Conservation (phyloP, 2,888 invertebrate species). For the Pandemis heparana region DNA sequence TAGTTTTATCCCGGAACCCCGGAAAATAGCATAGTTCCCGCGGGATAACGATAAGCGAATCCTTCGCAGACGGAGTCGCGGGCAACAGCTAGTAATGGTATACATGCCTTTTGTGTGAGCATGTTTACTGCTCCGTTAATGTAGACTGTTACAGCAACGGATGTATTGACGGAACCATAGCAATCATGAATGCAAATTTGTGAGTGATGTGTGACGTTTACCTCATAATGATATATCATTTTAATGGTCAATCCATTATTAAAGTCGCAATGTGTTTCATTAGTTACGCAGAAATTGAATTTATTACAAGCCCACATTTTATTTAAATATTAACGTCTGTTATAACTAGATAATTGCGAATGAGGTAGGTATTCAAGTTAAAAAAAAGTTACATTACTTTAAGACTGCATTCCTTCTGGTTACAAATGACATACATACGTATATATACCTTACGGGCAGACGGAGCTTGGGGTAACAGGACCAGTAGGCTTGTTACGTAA, state of each 20-base stretch:
- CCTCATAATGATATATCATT: slow-evolving; percentile 20
- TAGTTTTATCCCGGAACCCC: too few relatives aligned
- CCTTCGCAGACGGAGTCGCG: too few relatives aligned
- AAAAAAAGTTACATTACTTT: too few relatives aligned
- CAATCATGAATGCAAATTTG: slow-evolving; percentile 43
- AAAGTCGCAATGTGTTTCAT: slow-evolving; percentile 15
- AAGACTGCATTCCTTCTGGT: too few relatives aligned
- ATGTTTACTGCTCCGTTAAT: not conserved
- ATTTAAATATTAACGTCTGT: not conserved
- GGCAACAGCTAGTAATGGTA: too few relatives aligned
- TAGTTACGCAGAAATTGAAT: slow-evolving; percentile 1
- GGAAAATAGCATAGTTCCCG: too few relatives aligned
- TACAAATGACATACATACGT: not conserved
- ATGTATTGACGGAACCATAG: slow-evolving; percentile 26
- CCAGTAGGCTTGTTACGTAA: too few relatives aligned
- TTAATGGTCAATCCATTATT: slow-evolving; percentile 13
- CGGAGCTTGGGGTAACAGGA: too few relatives aligned
- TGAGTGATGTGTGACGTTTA: slow-evolving; percentile 15
- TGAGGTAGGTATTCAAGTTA: too few relatives aligned
- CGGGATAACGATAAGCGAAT: too few relatives aligned
- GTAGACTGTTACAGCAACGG: slow-evolving; percentile 7
- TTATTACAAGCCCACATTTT: not conserved
- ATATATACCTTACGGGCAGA: too few relatives aligned
- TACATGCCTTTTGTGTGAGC: too few relatives aligned
- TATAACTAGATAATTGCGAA: not conserved